phyloP scores from a whole-genome alignment of 2,797 vertebrate species.

The Ficedula albicollis region DNA sequence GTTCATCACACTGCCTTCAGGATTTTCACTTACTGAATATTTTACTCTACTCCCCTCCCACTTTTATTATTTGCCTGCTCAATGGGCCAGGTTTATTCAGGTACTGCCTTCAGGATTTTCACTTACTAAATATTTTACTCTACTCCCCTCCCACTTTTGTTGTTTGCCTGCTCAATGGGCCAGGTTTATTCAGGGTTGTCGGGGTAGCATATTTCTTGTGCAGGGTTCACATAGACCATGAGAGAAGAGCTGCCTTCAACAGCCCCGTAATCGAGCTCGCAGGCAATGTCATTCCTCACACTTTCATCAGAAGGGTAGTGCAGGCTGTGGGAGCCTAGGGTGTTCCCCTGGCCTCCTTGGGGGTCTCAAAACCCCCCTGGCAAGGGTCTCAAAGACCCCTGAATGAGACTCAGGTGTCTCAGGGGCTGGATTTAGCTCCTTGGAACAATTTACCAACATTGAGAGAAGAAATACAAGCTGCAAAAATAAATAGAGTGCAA shows the following conservation, averaged over 20 bases:
- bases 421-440: too few species aligned
- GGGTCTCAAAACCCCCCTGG: too few species aligned
- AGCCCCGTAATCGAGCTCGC: not conserved
- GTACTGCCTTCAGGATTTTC: not conserved
- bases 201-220: not conserved
- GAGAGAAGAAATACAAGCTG: too few species aligned
- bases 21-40: not conserved
- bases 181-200: not conserved
- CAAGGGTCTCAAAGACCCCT: too few species aligned
- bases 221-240: accelerated
- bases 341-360: too few species aligned
- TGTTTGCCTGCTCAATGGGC: not conserved
- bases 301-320: not conserved
- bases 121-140: not conserved
- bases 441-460: too few species aligned
- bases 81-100: not conserved
- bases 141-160: not conserved
- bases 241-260: not conserved
- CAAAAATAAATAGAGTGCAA: too few species aligned
- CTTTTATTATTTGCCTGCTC: not conserved
- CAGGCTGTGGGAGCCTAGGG: too few species aligned
- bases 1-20: not conserved
- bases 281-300: not conserved
- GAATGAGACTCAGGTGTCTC: too few species aligned
- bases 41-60: not conserved